Base-by-base conservation (phyloP, 2,113 vertebrate genomes). In the Fukomys damarensis region DNA sequence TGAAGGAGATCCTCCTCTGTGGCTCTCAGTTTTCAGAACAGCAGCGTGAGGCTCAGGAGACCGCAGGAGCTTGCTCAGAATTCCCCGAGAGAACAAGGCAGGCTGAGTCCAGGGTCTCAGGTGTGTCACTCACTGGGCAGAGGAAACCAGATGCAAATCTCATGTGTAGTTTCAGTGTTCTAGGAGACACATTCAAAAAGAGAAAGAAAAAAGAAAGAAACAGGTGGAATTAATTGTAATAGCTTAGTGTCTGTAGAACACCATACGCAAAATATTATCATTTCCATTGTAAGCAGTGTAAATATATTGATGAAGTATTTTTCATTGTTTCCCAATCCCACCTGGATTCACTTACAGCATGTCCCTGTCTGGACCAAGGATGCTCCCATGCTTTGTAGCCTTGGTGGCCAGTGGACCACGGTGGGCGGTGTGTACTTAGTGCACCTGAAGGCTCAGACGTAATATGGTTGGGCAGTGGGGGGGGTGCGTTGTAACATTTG, bases 401-500 rank as follows among this genome's bases (percentile, higher is more conserved):
- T 2, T 4, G 30, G 41, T 52, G 86, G 38, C 63, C 8, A 1
- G n/a, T 26, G 54, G 4, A 2, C 26, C 2, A 0, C n/a, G 5
- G 5, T 4, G 54, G 14, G 38, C 17, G 3, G 3, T 2, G 16
- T 24, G 11, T 0, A 19, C 26, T 13, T 41, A 10, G 10, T 79
- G 77, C 12, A 14, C 17, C 13, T 24, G 1, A 20, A 5, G 9
- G 22, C 38, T 86, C 56, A n/a, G 38, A 24, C 38, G 91, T 30
- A 3, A n/a, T 3, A 9, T 19, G 7, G 26, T 52, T 52, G 5
- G 54, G 54, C 8, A 26, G 3, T 28, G 0, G 0, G 3, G 49
- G 76, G 13, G 13, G 28, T 32, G 17, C 14, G 9, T 24, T 38
- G 1, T 8, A 5, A 54, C 11, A 5, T 46, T 89, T 9, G 10